Evolutionary conservation across 2,113 vertebrate genomes (phyloP).

Genomic region (Myrmecophaga tridactyla): DNA sequence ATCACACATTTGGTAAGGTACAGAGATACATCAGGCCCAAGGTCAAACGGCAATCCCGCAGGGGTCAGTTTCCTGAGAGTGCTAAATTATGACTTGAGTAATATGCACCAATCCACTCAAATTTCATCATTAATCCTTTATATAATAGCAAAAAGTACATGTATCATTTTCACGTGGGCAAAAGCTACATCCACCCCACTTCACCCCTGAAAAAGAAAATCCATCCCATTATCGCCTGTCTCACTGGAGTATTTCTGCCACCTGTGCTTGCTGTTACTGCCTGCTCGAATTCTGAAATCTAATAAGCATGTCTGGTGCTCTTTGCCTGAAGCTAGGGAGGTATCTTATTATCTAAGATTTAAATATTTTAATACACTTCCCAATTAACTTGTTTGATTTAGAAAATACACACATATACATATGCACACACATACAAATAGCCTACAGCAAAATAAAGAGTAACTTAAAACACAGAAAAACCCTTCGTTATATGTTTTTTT

Average conservation of each 20-base stretch:
- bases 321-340: neutral
- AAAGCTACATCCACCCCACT: neutral
- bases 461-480: neutral
- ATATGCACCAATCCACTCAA: neutral
- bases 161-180: neutral
- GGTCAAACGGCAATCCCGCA: neutral
- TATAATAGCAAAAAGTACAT: neutral
- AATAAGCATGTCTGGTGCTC: neutral
- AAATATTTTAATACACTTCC: neutral
- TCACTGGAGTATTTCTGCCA: neutral
- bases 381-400: conserved; percentile 7
- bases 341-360: neutral
- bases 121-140: neutral
- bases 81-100: neutral
- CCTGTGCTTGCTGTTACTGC: neutral
- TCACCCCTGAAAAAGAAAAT: neutral
- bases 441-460: neutral
- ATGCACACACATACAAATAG: neutral
- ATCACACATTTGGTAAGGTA: neutral
- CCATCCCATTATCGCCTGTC: neutral
- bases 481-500: neutral
- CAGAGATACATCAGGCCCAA: neutral
- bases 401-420: neutral
- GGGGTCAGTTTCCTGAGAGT: neutral
- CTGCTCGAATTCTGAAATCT: neutral